Evolutionary conservation across 1,140 invertebrate species (phyloP).

Genomic region (Polypedilum pembai): DNA sequence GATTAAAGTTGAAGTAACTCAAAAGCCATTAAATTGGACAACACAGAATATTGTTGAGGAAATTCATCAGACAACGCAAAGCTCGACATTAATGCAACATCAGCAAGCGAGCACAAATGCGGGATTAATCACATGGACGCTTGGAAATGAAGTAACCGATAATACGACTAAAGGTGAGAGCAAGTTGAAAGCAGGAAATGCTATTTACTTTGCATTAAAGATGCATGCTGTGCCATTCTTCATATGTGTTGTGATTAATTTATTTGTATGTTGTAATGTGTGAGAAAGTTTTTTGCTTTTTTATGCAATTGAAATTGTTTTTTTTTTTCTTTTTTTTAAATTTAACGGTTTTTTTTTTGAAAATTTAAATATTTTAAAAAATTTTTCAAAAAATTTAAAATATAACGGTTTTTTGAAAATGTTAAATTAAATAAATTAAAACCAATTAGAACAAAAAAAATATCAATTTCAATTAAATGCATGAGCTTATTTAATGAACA

Average conservation of each 20-base stretch:
- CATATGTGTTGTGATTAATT: background rate
- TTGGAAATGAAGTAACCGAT: slow-evolving; percentile 31
- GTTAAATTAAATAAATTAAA: no score
- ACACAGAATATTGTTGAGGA: background rate
- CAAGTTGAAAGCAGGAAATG: background rate
- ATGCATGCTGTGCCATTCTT: background rate
- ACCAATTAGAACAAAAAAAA: no score
- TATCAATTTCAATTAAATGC: no score
- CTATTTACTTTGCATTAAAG: background rate
- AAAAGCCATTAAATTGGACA: slow-evolving; percentile 22
- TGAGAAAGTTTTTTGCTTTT: background rate
- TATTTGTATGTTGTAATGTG: background rate
- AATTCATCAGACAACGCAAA: slow-evolving; percentile 34
- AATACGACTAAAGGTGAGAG: slow-evolving; percentile 10
- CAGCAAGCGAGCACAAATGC: slow-evolving; percentile 37
- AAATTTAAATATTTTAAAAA: no score
- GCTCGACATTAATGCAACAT: slow-evolving; percentile 37
- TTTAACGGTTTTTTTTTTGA: background rate
- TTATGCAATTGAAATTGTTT: background rate
- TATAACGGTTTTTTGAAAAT: no score
- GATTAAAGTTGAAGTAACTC: background rate
- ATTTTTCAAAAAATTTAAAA: no score
- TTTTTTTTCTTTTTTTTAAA: background rate
- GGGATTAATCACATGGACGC: slow-evolving; percentile 31
- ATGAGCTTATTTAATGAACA: no score